Evolutionary conservation across 2,888 invertebrate species (phyloP).

Genomic region (Alentia gelatinosa): DNA sequence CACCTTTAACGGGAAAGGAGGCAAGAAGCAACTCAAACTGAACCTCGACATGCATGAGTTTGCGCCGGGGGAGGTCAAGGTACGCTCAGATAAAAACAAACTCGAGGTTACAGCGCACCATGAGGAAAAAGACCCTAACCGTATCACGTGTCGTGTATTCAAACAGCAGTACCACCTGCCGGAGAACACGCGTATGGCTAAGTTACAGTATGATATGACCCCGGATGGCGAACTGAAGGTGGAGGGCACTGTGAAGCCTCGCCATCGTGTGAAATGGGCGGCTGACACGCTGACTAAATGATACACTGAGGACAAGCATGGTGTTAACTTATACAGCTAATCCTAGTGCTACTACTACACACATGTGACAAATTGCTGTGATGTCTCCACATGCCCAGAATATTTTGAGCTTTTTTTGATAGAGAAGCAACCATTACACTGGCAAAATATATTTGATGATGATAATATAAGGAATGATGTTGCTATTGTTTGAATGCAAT

Average conservation of each 20-base stretch:
- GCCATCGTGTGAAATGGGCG: conserved; percentile 47
- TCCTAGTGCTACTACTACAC: neutral
- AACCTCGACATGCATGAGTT: conserved; percentile 52
- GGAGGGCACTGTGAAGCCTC: conserved; percentile 32
- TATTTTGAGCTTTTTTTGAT: too few species aligned
- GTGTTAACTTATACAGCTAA: neutral
- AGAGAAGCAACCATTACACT: too few species aligned
- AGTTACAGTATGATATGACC: conserved; percentile 30
- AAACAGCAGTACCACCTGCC: conserved; percentile 50
- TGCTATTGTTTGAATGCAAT: too few species aligned
- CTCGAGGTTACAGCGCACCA: conserved; percentile 46
- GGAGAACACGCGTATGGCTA: conserved; percentile 18
- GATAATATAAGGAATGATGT: too few species aligned
- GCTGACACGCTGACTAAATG: conserved; percentile 23
- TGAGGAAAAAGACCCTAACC: conserved; percentile 52
- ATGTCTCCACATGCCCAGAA: too few species aligned
- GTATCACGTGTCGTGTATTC: conserved; percentile 48
- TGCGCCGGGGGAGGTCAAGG: conserved; percentile 39
- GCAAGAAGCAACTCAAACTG: conserved; percentile 48
- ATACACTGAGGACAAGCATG: neutral
- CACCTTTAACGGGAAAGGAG: neutral
- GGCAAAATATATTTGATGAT: too few species aligned
- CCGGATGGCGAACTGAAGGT: conserved; percentile 16
- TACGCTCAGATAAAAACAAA: conserved; percentile 30
- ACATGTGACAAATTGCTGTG: neutral